Percentiles rank a stretch among this genome's conserved stretches.
Evolutionary conservation across 2,888 invertebrate genomes (phyloP).

Genomic region (Sarcophaga rosellei): DNA sequence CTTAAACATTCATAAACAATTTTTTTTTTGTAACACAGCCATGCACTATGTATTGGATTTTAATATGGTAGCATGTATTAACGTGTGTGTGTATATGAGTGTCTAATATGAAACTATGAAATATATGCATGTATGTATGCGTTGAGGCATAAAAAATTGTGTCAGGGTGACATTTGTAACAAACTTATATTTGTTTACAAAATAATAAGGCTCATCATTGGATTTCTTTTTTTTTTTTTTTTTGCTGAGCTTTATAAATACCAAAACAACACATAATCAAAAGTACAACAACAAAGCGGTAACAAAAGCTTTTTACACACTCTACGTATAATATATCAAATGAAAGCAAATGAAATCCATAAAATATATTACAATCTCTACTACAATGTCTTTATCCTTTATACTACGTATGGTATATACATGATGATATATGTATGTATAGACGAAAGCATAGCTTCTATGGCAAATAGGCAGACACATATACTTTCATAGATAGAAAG

Average conservation of each 20-base stretch:
- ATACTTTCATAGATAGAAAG: not conserved
- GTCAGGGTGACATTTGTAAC: conserved; percentile 24
- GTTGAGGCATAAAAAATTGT: conserved; percentile 1
- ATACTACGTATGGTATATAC: conserved; percentile 10
- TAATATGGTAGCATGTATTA: no score
- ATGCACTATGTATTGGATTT: no score
- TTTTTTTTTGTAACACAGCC: no score
- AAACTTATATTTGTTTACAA: conserved; percentile 12
- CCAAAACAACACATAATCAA: conserved; percentile 1
- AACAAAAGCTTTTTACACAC: conserved; percentile 43
- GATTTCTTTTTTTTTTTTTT: not conserved
- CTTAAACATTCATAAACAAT: no score
- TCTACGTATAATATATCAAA: not conserved
- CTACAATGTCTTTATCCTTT: no score
- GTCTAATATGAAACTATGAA: no score
- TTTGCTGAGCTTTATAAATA: not conserved
- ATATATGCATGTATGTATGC: no score
- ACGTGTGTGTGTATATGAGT: no score
- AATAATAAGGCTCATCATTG: conserved; percentile 18
- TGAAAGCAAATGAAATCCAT: no score
- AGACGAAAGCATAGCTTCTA: not conserved
- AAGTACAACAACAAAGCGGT: conserved; percentile 11
- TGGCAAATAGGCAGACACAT: not conserved
- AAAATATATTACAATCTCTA: not conserved
- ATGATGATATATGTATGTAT: conserved; percentile 24